Base-by-base conservation (phyloP, 1,140 invertebrate genomes). In the Diachasmimorpha longicaudata region DNA sequence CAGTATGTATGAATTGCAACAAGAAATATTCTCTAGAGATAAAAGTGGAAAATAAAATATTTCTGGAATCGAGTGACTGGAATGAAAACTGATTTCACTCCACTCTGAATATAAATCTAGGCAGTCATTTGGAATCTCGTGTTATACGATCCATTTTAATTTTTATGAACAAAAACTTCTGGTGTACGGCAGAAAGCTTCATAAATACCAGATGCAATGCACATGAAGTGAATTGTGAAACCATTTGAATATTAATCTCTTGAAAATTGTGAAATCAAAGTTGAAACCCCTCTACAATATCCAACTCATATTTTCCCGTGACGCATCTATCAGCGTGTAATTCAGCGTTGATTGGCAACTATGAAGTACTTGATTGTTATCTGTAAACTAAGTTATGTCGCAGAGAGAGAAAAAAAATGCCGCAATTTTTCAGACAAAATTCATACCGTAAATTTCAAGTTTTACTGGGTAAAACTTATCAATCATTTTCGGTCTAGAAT, bases 231-330 rank as follows among this genome's bases (percentile, higher is more conserved):
- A 79, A 82, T 82, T 80, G 81, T 77, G 39, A 78, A 70, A 81
- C 70, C 80, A 76, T 81, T 80, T 78, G 81, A 82, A 82, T 83
- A 82, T 81, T 83, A 82, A 83, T 81, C 48, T 79, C 69, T 63
- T 70, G 44, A 55, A 80, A 82, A 80, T 52, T 81, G 71, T 71
- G 72, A 76, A 81, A 80, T 83, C 79, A 78, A 79, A 82, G 78
- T 82, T 79, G 23, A 21, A 48, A n/a, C 42, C 11, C 6, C 66
- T 52, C 23, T 48, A 16, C 63, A 67, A 25, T n/a, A 39, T 39
- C 0, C 13, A 69, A 44, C 44, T 16, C 36, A 52, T 16, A 16
- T 72, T 21, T 72, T 39, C 37, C n/a, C 37, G 31, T 31, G 11
- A 52, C 58, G 21, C 42, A 23, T 4, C 16, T 36, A 52, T 16